Evolutionary conservation across 2,888 invertebrate species (phyloP), one percentile per base, ranked within the genome.

Genomic region (Halictus ligatus): DNA sequence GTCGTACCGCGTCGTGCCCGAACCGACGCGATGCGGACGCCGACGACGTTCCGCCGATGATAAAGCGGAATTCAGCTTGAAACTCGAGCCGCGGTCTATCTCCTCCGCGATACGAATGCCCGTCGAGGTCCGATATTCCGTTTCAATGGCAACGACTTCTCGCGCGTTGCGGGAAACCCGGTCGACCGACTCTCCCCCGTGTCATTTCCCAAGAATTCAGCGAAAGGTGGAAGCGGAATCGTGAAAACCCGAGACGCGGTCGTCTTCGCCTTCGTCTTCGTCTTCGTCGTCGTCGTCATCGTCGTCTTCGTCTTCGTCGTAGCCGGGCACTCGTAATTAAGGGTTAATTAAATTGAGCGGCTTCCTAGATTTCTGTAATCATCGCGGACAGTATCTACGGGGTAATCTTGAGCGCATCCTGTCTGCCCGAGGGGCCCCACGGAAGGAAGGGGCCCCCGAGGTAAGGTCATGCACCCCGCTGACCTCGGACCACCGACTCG

Each of bases 381-480:
- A 94, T 94, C 93, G 94, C 93, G 94, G 94, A 94, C 93, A 94
- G 93, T 94, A 94, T 94, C 94, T 93, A 90, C 91, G 91, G 92
- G 93, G 92, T 94, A 94, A 94, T 94, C 94, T 94, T 93, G 92
- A 92, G 94, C 93, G 94, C 94, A 93, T 94, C 94, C 94, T 93
- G 94, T 93, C 94, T 94, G 93, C 92, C 92, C 91, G 89, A 82
- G 89, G 92, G 91, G 93, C 93, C 92, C 93, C 92, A 93, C 93
- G 92, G 94, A 93, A 94, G 94, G 94, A 94, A 94, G 94, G 94
- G 94, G 94, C 93, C 94, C 91, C 93, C 93, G 91, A 93, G 94
- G 92, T 94, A 94, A 95, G 95, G 94, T 95, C 95, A 95, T 94
- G 94, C 94, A 95, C 95, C 94, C 94, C 94, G 93, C 93, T 95